Base-by-base conservation (phyloP, 2,797 vertebrate genomes). In the Lindbergichthys nudifrons region DNA sequence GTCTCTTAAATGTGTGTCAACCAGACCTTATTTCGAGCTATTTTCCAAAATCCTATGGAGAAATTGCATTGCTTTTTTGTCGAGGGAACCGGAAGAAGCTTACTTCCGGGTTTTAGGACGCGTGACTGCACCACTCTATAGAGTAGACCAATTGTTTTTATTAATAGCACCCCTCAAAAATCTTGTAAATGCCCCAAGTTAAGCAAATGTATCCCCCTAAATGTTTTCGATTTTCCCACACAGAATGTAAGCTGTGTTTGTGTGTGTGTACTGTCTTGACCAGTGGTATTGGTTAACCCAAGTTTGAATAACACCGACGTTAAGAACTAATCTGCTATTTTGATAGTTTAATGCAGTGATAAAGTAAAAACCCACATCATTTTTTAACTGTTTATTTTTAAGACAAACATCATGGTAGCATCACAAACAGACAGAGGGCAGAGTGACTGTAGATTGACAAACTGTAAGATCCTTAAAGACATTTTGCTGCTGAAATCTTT, bases 351-450 rank as follows among this genome's bases (percentile, higher is more conserved):
- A 52, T 80, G 43, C 14, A 45, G 43, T 42, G 15, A 70, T 43
- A 53, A 65, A 51, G 47, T 61, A 56, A 71, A 36, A 69, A 54
- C 19, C 12, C 41, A 75, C 2, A 45, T 11, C 15, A 39, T 70
- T 13, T 41, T 36, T 43, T 5, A 74, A 54, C 6, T 78, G 42
- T 70, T 82, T 70, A 77, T 81, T 80, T 59, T 19, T 61, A 80
- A 76, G 42, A 70, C 36, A 73, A 59, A 16, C 3, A 1, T 42
- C 7, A 36, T 39, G n/a, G 2, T 14, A 6, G 52, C 75, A 64
- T 91, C 79, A 96, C 59, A 96, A 86, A 78, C 95, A 94, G 77
- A 99, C 95, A 0, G 92, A 93, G 1, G 95, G 93, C 45, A 97
- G 92, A 50, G 89, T 93, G 66, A 97, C 92, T 0, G 92, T 90